Evolutionary conservation across 64 coral and sea anemone species (phyloP).

Genomic region (Dendrophyllia cribrosa): DNA sequence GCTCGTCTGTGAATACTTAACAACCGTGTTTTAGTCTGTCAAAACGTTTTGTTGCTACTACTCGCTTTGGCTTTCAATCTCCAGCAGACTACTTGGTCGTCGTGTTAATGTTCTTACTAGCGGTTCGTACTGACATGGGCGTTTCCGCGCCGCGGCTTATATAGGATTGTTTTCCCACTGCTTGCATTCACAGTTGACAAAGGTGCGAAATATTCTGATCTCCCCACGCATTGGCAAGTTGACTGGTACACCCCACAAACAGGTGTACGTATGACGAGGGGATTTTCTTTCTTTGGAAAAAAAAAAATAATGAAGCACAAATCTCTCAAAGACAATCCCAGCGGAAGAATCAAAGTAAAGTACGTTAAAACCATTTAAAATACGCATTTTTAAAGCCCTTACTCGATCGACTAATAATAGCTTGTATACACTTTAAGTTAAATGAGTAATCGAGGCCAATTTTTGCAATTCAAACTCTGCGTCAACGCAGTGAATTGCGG

Average conservation of each 20-base stretch:
- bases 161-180: conserved; percentile 3
- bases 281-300: not conserved
- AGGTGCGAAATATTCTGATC: not conserved
- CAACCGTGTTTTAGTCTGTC: too few relatives aligned
- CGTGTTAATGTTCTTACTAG: not conserved
- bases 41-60: too few relatives aligned
- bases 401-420: not conserved
- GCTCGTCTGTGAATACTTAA: too few relatives aligned
- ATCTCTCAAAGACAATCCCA: not conserved
- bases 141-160: not conserved
- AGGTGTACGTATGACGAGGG: not conserved
- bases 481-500: conserved; percentile 4
- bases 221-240: conserved; percentile 26
- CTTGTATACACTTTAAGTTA: not conserved
- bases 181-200: not conserved
- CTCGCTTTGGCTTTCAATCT: too few relatives aligned
- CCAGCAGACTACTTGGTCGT: not conserved
- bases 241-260: not conserved
- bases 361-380: not conserved
- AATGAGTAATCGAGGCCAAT: not conserved
- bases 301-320: not conserved
- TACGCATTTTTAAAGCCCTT: not conserved
- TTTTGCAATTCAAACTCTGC: conserved; percentile 4
- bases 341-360: conserved; percentile 18
- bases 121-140: too few relatives aligned